Base-by-base conservation (phyloP, 2,113 vertebrate genomes). In the Pluvianellus socialis region DNA sequence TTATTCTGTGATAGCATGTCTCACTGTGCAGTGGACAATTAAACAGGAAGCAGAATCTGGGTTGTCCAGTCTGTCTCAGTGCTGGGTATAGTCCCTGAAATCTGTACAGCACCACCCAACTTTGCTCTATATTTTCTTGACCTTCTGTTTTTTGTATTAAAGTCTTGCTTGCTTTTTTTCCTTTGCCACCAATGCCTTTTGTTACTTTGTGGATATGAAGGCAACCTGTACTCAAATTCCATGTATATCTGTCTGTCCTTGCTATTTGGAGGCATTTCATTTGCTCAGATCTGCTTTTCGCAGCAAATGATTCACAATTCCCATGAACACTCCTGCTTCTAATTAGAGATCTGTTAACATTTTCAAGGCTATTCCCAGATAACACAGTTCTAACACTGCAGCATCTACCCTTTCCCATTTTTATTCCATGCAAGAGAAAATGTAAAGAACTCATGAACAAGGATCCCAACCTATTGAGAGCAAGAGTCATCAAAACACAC, bases 221-320 rank as follows among this genome's bases (percentile, higher is more conserved):
- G 50, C 72, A 88, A 12, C n/a, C 42, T 58, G 35, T 28, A 50
- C 53, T 38, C 35, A 65, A 66, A 74, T 82, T 90, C 87, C 93
- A 89, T 16, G 26, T 30, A 75, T 10, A 79, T 65, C 26, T 50
- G 73, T n/a, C 76, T 33, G 28, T 16, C 70, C n/a, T 76, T 1
- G 5, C 66, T 90, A 68, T 76, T 85, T 91, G 90, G 53, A 95
- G 53, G 45, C 71, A 92, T 90, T 92, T 97, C 90, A 96, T 95
- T 96, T 66, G 90, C 81, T 90, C 55, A 33, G 58, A 90, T 86
- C 40, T 76, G 81, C 73, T 91, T 95, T 87, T 88, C 90, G 88
- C 93, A 95, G 67, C 77, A 82, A 92, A 76, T 91, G 92, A 93
- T 73, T 96, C 94, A 95, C 77, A 76, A 76, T 49, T 86, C 95